Conservation (phyloP, 2,888 invertebrate genomes). For the Agrilus biguttatus region DNA sequence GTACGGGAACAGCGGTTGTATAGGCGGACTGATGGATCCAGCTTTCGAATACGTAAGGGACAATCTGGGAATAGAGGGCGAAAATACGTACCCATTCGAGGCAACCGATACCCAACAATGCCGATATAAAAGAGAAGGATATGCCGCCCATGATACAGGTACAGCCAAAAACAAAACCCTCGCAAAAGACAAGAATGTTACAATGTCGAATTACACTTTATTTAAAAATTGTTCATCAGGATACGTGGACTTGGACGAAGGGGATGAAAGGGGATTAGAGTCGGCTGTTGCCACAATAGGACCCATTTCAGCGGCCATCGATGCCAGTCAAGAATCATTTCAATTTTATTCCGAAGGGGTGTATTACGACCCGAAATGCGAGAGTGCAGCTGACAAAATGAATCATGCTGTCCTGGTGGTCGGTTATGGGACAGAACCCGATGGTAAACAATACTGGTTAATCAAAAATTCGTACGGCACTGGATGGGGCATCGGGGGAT, state of each 20-base stretch:
- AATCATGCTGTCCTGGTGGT: conserved; percentile 77
- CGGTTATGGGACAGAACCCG: conserved; percentile 58
- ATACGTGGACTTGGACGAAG: conserved; percentile 55
- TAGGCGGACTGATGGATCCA: conserved; percentile 38
- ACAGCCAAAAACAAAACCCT: neutral
- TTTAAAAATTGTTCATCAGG: conserved; percentile 33
- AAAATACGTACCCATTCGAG: conserved; percentile 38
- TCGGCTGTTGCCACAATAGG: conserved; percentile 72
- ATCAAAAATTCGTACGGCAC: conserved; percentile 54
- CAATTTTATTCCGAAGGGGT: conserved; percentile 73
- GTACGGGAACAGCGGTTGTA: conserved; percentile 38
- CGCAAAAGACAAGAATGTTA: neutral
- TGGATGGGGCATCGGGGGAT: conserved; percentile 20
- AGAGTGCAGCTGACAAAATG: conserved; percentile 39
- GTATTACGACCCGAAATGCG: conserved; percentile 66
- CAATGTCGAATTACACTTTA: neutral
- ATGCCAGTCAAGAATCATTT: conserved; percentile 72
- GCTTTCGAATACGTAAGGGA: conserved; percentile 34
- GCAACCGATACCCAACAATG: conserved; percentile 13
- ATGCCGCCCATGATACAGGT: conserved; percentile 14
- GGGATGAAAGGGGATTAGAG: conserved; percentile 59
- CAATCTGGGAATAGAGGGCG: conserved; percentile 43
- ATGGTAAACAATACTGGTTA: conserved; percentile 47
- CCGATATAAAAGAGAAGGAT: conserved; percentile 11
- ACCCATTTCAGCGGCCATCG: conserved; percentile 79